Base-by-base conservation (phyloP, 2,797 vertebrate genomes). In the Scyliorhinus canicula region DNA sequence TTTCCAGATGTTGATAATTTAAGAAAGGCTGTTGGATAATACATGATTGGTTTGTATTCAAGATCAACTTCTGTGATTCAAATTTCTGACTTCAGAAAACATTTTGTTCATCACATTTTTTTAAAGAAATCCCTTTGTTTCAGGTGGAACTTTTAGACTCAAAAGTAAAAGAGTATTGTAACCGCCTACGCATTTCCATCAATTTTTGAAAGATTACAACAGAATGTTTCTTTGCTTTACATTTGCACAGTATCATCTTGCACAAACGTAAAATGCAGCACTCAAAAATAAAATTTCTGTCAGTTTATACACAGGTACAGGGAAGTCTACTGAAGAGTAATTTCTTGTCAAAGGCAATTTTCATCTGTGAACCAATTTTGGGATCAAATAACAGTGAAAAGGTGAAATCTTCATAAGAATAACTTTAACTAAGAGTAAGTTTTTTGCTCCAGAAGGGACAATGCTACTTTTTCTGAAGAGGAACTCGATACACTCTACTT, bases 331-430 rank as follows among this genome's bases (percentile, higher is more conserved):
- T 94, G 65, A 94, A 74, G 93, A 94, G 67, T 65, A 74, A 94
- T 94, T 94, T 74, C 93, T n/a, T 94, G 93, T 94, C 93, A 71
- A 94, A 94, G 28, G 26, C 67, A 94, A 94, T 94, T 94, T 74
- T 52, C 93, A 74, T 74, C 93, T 74, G 14, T 74, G 67, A 47
- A 55, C 65, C 67, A 94, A 94, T 94, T 94, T 94, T 69, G 28
- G 31, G 93, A 94, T 94, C 67, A 94, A 74, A 69, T 94, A 94
- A 94, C 93, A 94, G 67, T 94, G 93, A 71, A 94, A 94, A 94
- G 93, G 93, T 94, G 65, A 94, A 94, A 35, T 94, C 65, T 65
- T 94, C 93, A 94, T 44, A 93, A 93, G 44, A 71, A 71, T 94
- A 52, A 74, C 71, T 94, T 94, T 94, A 94, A 94, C n/a, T 94